phyloP scores from a whole-genome alignment of 2,113 vertebrate genomes.

The Chiloscyllium plagiosum region DNA sequence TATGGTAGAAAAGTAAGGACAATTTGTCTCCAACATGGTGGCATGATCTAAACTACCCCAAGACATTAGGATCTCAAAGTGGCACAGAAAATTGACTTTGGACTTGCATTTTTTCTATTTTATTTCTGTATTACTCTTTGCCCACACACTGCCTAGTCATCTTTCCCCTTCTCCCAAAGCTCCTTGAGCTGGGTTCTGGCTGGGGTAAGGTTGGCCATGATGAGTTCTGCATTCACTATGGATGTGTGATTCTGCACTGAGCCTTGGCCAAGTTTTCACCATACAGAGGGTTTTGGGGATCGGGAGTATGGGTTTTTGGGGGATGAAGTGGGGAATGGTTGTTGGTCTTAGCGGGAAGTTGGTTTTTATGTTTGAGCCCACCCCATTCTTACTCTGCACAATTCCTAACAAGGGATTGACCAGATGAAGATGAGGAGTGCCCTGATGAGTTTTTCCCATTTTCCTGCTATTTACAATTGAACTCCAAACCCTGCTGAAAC shows the following conservation, averaged over 20 bases:
- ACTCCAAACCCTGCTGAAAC: neutral
- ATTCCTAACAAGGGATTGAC: neutral
- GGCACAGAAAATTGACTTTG: no score
- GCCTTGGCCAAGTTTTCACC: neutral
- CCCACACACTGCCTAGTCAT: neutral
- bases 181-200: neutral
- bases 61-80: no score
- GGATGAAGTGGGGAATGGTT: no score
- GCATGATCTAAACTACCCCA: no score
- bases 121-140: no score
- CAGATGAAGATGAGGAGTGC: neutral
- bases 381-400: neutral
- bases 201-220: neutral
- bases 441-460: neutral
- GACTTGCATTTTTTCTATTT: no score
- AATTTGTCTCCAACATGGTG: no score
- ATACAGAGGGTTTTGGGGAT: no score
- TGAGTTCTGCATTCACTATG: neutral
- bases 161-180: neutral
- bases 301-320: no score
- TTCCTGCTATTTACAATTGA: neutral
- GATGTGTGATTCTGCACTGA: neutral
- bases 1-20: no score
- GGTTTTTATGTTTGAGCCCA: neutral
- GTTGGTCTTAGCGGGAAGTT: neutral